Evolutionary conservation across 2,888 invertebrate genomes (phyloP).

Genomic region (Pseudococcus longispinus): DNA sequence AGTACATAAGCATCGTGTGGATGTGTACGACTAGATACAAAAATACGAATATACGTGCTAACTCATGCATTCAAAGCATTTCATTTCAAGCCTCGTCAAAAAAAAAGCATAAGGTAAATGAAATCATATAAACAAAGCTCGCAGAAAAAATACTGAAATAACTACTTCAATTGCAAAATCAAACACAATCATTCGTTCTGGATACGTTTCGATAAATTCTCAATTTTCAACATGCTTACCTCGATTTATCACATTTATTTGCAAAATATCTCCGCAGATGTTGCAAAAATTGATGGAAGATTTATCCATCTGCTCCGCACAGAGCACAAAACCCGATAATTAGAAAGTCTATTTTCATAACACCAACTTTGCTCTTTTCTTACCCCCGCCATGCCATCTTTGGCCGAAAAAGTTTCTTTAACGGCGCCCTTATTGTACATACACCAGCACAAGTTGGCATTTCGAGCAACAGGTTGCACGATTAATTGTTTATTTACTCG

Average conservation of each 20-base stretch:
- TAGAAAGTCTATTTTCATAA: background rate
- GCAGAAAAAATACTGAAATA: background rate
- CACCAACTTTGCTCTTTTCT: background rate
- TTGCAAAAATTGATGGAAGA: background rate
- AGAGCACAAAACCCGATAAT: background rate
- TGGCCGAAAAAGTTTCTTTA: background rate
- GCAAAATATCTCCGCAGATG: background rate
- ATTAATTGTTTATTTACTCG: background rate
- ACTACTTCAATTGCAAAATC: background rate
- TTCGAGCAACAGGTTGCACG: background rate
- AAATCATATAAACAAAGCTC: background rate
- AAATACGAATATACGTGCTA: background rate
- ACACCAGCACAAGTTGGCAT: background rate
- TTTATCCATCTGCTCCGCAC: too few species aligned
- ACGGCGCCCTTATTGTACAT: background rate
- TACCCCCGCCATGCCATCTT: background rate
- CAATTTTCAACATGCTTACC: background rate
- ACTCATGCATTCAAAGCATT: background rate
- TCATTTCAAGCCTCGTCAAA: background rate
- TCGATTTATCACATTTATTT: background rate
- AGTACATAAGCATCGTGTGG: background rate
- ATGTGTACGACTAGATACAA: background rate
- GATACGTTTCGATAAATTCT: background rate
- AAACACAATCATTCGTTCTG: background rate
- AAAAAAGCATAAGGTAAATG: background rate